phyloP scores from a whole-genome alignment of 2,113 vertebrate genomes.

The Albula goreensis region DNA sequence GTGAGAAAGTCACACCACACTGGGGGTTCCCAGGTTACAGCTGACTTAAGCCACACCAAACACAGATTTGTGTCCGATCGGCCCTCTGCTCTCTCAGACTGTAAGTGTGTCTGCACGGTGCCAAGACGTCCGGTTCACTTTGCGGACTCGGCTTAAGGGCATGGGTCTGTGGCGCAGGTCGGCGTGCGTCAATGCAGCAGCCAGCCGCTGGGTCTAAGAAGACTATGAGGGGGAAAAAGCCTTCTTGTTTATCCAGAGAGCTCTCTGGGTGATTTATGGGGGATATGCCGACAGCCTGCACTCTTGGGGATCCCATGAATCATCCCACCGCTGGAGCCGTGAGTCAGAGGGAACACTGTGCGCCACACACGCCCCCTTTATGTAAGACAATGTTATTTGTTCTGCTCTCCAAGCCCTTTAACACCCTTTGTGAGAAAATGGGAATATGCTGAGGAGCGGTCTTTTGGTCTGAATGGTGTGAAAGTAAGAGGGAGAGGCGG shows the following conservation, averaged over 20 bases:
- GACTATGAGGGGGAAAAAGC: background rate
- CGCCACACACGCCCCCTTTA: conserved; percentile 4
- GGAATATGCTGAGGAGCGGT: conserved; percentile 27
- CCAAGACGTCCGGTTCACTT: background rate
- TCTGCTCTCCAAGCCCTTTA: conserved; percentile 44
- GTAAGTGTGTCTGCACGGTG: background rate
- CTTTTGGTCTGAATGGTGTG: conserved; percentile 44
- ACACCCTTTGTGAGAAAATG: conserved; percentile 58
- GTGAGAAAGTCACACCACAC: too few relatives aligned
- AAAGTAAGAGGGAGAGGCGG: conserved; percentile 58
- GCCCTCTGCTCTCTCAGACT: background rate
- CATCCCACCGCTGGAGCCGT: too few relatives aligned
- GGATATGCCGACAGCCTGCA: background rate
- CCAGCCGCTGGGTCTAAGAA: background rate
- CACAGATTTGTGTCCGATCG: too few relatives aligned
- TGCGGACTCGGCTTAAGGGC: background rate
- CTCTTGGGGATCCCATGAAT: background rate
- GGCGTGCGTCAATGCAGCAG: background rate
- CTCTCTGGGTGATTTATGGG: background rate
- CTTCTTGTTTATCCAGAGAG: background rate
- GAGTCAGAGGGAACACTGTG: background rate
- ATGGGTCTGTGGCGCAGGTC: background rate
- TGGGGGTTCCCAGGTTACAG: too few relatives aligned
- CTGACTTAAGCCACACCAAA: too few relatives aligned
- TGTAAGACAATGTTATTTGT: conserved; percentile 31